Conservation (phyloP, 2,888 invertebrate species). For the Drosophila buzzatii region DNA sequence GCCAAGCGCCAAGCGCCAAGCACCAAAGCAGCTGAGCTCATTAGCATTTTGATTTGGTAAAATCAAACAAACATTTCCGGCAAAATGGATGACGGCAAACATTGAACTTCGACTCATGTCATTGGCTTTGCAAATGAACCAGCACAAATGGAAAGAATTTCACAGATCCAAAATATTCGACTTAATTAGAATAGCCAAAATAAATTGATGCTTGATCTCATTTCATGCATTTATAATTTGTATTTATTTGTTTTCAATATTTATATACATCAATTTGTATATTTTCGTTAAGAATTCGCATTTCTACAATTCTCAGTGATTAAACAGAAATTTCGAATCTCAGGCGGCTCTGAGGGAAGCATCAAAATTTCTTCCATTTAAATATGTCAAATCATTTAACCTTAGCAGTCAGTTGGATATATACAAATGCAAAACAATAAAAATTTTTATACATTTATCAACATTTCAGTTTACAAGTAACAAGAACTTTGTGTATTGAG, state of each 20-base stretch:
- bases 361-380: not conserved
- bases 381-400: slow-evolving; percentile 39
- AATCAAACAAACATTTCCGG: slow-evolving; percentile 70
- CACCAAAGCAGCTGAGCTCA: slow-evolving; percentile 53
- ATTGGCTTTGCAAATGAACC: slow-evolving; percentile 43
- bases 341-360: slow-evolving; percentile 28
- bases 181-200: not conserved
- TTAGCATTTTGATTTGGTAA: slow-evolving; percentile 69
- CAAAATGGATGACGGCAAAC: slow-evolving; percentile 49
- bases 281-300: not conserved
- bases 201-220: not conserved
- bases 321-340: not conserved
- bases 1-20: slow-evolving; percentile 19
- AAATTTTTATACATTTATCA: slow-evolving; percentile 49
- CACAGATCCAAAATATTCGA: slow-evolving; percentile 1
- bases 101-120: slow-evolving; percentile 53
- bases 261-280: not conserved
- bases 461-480: slow-evolving; percentile 52
- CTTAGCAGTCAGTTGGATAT: slow-evolving; percentile 44
- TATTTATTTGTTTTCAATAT: not conserved
- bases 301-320: not conserved
- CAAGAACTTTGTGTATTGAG: slow-evolving; percentile 22
- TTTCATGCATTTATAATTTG: no score
- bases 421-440: slow-evolving; percentile 53
- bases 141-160: not conserved